Evolutionary conservation across 1,140 invertebrate species (phyloP).

Genomic region (Copidosoma floridanum): DNA sequence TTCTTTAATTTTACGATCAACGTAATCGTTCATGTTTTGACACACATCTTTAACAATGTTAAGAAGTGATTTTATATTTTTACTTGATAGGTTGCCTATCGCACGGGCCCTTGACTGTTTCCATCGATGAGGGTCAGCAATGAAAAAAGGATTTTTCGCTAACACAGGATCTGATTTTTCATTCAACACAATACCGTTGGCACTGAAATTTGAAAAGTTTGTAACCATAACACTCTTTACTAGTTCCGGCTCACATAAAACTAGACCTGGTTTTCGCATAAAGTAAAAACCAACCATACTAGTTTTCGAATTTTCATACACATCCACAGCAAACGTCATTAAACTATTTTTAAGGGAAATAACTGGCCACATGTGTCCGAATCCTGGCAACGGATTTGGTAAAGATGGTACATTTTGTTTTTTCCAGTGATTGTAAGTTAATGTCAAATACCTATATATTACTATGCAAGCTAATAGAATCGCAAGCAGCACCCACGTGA

Average conservation of each 20-base stretch:
- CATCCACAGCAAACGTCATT: not conserved
- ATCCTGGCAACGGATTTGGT: conserved; percentile 29
- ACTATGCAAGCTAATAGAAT: not conserved
- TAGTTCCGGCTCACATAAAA: conserved; percentile 41
- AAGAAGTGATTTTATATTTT: not conserved
- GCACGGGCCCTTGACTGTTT: not conserved
- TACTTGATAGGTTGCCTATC: not conserved
- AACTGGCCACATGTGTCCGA: conserved; percentile 36
- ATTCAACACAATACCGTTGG: conserved; percentile 24
- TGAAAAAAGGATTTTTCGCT: conserved; percentile 40
- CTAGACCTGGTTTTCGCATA: conserved; percentile 26
- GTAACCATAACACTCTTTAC: conserved; percentile 38
- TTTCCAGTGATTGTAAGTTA: conserved; percentile 49
- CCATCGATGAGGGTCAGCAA: conserved; percentile 30
- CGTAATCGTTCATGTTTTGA: not conserved
- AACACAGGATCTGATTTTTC: conserved; percentile 24
- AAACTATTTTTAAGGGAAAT: conserved; percentile 18
- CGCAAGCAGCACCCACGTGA: too few relatives aligned
- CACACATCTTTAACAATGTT: not conserved
- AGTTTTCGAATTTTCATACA: conserved; percentile 22
- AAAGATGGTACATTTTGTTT: too few relatives aligned
- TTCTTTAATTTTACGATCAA: not conserved
- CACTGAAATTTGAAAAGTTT: conserved; percentile 37
- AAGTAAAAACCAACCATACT: conserved; percentile 41
- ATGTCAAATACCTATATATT: conserved; percentile 20